Evolutionary conservation across 2,797 vertebrate species (phyloP).

Genomic region (Falco berigora): DNA sequence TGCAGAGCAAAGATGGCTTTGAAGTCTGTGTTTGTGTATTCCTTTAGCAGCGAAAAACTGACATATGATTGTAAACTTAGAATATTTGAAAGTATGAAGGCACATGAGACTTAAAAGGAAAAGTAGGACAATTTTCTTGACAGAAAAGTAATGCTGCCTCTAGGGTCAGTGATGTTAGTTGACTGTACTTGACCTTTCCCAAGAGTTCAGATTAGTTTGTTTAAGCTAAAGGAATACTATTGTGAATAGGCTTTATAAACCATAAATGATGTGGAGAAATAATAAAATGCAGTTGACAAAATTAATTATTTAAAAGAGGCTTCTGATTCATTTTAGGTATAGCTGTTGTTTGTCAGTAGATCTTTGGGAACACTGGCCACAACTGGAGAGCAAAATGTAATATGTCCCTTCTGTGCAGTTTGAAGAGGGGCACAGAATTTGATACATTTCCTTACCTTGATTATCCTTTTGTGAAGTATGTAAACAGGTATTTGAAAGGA

Average conservation of each 20-base stretch:
- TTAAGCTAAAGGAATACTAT: not conserved
- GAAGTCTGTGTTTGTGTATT: constrained; percentile 58
- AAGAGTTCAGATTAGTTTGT: not conserved
- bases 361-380: not conserved
- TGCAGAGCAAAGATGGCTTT: constrained; percentile 56
- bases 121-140: constrained; percentile 42
- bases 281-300: not conserved
- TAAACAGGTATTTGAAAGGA: not conserved
- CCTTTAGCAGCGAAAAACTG: constrained; percentile 18
- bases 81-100: constrained; percentile 23
- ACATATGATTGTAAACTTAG: constrained; percentile 44
- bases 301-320: not conserved
- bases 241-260: not conserved
- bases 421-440: not conserved
- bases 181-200: not conserved
- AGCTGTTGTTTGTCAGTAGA: not conserved
- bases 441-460: not conserved
- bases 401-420: not conserved
- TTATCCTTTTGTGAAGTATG: not conserved
- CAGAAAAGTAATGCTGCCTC: not conserved
- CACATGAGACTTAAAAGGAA: constrained; percentile 29
- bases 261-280: not conserved
- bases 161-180: constrained; percentile 31
- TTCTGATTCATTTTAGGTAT: not conserved
- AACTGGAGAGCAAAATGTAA: not conserved